Conservation (phyloP, 1,140 invertebrate species). For the Temnothorax curvispinosus region DNA sequence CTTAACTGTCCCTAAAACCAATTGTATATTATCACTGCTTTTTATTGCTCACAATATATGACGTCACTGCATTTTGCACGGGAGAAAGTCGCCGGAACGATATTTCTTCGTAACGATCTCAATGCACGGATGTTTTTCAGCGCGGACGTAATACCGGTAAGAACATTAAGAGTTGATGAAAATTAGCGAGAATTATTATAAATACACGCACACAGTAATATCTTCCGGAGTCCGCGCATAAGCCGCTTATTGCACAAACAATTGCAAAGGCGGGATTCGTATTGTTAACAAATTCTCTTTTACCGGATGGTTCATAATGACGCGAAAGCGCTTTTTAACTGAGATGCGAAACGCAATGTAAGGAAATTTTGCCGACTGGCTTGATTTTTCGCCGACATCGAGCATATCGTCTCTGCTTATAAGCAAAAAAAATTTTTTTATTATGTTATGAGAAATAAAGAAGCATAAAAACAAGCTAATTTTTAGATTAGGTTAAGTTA, state of each 20-base stretch:
- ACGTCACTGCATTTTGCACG: neutral
- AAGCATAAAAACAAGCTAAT: neutral
- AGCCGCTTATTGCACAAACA: slow-evolving; percentile 50
- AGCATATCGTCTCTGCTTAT: too few relatives aligned
- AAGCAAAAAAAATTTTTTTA: neutral
- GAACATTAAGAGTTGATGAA: slow-evolving; percentile 58
- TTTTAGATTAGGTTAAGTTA: neutral
- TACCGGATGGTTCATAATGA: slow-evolving; percentile 39
- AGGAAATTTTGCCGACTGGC: neutral
- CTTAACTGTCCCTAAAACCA: neutral
- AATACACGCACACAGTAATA: slow-evolving; percentile 59
- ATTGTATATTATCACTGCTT: slow-evolving; percentile 12
- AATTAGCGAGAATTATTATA: slow-evolving; percentile 60
- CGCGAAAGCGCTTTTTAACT: slow-evolving; percentile 45
- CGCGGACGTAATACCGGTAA: slow-evolving; percentile 24
- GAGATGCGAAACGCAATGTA: slow-evolving; percentile 20
- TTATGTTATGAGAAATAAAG: neutral
- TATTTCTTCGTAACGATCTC: slow-evolving; percentile 42
- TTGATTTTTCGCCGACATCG: neutral
- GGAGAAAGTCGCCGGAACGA: neutral
- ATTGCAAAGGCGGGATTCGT: slow-evolving; percentile 51
- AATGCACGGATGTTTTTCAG: slow-evolving; percentile 13
- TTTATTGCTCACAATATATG: neutral
- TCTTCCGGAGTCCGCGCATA: slow-evolving; percentile 44
- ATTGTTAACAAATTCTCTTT: slow-evolving; percentile 53